Conservation (phyloP, 2,888 invertebrate species). For the Cerceris rybyensis region DNA sequence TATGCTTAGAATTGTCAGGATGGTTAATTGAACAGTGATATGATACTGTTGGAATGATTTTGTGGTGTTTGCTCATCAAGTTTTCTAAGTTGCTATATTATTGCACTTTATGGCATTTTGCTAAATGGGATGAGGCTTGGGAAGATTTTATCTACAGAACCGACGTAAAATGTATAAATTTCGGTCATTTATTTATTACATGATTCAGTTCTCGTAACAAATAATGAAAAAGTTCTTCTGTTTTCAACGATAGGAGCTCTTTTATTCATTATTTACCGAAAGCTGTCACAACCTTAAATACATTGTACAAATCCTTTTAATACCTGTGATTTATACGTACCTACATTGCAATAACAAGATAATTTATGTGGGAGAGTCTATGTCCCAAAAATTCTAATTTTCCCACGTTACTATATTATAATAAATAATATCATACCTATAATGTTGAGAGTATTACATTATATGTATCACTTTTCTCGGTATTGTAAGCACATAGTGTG, state of each 20-base stretch:
- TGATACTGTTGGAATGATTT: too few species aligned
- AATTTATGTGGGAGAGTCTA: constrained; percentile 9
- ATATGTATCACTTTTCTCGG: constrained; percentile 15
- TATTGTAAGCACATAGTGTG: constrained; percentile 19
- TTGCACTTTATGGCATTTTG: too few species aligned
- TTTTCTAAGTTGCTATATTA: too few species aligned
- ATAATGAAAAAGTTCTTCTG: constrained; percentile 21
- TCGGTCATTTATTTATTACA: constrained; percentile 47
- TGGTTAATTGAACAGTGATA: too few species aligned
- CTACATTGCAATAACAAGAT: constrained; percentile 32
- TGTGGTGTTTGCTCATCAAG: too few species aligned
- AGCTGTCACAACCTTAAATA: constrained; percentile 50
- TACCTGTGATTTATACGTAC: constrained; percentile 8
- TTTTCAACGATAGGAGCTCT: constrained; percentile 15
- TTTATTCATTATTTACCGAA: constrained; percentile 14
- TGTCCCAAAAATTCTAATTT: neutral
- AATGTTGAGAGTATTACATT: neutral
- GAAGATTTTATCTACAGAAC: neutral
- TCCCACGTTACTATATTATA: constrained; percentile 16
- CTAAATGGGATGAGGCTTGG: neutral
- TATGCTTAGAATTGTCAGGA: too few species aligned
- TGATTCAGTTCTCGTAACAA: constrained; percentile 30
- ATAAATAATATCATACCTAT: constrained; percentile 43
- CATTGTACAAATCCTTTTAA: constrained; percentile 25
- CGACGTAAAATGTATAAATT: neutral